Evolutionary conservation across 2,113 vertebrate species (phyloP), one percentile per base, ranked within the genome.

Genomic region (Phodopus roborovskii): DNA sequence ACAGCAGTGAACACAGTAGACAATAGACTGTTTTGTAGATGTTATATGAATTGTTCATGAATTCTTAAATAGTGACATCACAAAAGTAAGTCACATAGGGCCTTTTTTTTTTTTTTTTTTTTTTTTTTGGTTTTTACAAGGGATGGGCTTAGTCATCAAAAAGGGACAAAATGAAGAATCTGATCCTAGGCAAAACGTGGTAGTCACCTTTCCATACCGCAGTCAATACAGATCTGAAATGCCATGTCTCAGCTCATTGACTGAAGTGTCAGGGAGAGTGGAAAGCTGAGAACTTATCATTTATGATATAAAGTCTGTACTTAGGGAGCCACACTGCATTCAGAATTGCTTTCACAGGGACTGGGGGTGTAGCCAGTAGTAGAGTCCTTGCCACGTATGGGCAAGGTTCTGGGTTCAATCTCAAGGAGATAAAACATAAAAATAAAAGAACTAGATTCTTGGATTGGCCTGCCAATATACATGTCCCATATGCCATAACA

Each of bases 1-100:
- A 71, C 3, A 88, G 42, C 74, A n/a, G 26, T 12, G 2, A 96
- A 83, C 26, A 94, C 0, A 56, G 1, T 15, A 77, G 71, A 58
- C 12, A 45, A 81, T 92, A 48, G 88, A 45, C 13, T 0, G 1
- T 45, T 24, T 93, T 68, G 62, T 36, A 30, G 33, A 85, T 39
- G 7, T 13, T 24, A n/a, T 20, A 19, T 50, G 88, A 82, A 78
- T 42, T 66, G 56, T 50, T n/a, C 20, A 53, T 11, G 13, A 92
- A 93, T 68, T 64, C 60, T 88, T 64, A 45, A 3, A 17, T 10
- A 92, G 88, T 96, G 82, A 77, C 13, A 45, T 95, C 30, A 89
- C 73, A 88, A 95, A 94, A 74, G 82, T 50, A 71, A 90, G 53
- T 3, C 45, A 90, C 10, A 53, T 50, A 87, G 91, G n/a, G 70